These are phyloP conservation scores for Zoanthus sansibaricus DNA, from an alignment of 92 coral and sea anemone genomes.

Conservation along the genomic window DNA sequence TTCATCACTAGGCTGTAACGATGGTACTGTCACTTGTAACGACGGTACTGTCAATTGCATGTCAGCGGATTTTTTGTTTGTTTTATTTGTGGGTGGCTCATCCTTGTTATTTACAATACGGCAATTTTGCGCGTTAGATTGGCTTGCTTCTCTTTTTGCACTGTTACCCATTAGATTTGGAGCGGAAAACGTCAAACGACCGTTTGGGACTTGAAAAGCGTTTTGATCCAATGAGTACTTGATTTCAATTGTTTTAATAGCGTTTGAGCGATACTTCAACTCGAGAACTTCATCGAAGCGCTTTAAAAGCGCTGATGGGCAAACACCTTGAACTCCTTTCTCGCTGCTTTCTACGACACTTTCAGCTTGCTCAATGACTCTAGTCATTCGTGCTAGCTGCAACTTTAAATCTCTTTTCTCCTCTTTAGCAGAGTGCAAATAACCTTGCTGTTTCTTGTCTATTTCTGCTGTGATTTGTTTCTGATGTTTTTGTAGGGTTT, in stretches of 20 bases:
- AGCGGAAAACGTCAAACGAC: neutral
- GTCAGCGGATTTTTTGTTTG: neutral
- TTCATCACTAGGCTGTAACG: neutral
- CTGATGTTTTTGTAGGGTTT: constrained; percentile 26
- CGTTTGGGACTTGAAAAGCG: constrained; percentile 27
- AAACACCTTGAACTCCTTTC: neutral
- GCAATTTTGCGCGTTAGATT: neutral
- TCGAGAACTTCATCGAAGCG: constrained; percentile 39
- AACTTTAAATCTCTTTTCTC: constrained; percentile 36
- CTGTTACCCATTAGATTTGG: neutral
- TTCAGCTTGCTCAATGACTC: constrained; percentile 20
- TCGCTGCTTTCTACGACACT: constrained; percentile 4
- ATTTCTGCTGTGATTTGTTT: constrained; percentile 25
- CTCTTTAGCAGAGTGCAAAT: constrained; percentile 22
- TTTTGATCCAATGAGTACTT: constrained; percentile 26
- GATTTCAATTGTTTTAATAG: constrained; percentile 30
- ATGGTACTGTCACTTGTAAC: constrained; percentile 2
- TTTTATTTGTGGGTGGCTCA: neutral
- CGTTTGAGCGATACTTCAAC: neutral
- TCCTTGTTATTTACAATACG: neutral
- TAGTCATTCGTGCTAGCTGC: constrained; percentile 33
- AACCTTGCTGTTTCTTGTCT: constrained; percentile 18
- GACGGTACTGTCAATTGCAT: constrained; percentile 15
- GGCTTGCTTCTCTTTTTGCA: neutral
- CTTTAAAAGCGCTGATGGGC: constrained; percentile 12